Evolutionary conservation across 2,888 invertebrate genomes (phyloP), one percentile per base, ranked within the genome.

Genomic region (Ariolimax columbianus): DNA sequence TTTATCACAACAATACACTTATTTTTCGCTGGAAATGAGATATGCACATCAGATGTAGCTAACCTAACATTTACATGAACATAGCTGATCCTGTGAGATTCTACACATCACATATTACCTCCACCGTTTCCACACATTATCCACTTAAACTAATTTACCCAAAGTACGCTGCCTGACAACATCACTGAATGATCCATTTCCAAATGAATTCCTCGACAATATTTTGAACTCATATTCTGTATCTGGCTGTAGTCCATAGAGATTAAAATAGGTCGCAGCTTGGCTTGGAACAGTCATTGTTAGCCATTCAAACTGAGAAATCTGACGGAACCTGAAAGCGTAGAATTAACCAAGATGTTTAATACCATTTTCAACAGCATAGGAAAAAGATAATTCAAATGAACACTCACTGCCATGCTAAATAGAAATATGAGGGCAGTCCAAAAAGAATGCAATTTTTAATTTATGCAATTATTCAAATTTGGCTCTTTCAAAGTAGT

Each of bases 221-320:
- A 99, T 97, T 95, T 98, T 97, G 95, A 99, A 98, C 95, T 99
- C 98, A 95, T 99, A 98, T 85, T 97, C 96, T 68, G 97, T 98
- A 89, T 97, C 97, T 19, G 98, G 97, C 90, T 96, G 96, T 87
- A 99, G 95, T 88, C 97, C 96, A 94, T 97, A 97, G 94, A 99
- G 97, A 90, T 98, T 98, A 88, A 97, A 97, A 92, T 97, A 96
- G 26, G 98, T 98, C 93, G 97, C 97, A 89, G 98, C 98, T 83
- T 97, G 97, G n/a, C 77, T 51, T 3, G 98, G 98, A 82, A 99
- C 98, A 26, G 97, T 97, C 91, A 98, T 97, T 88, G 97, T 98
- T 89, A 97, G 96, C 98, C 98, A 98, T 91, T 68, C 70, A 72
- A 26, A 30, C 19, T 73, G 75, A 11, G 40, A 38, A 7, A 43